Percentiles rank a stretch among this genome's conserved stretches.
Evolutionary conservation across 2,888 invertebrate genomes (phyloP).

Genomic region (Thymelicus sylvestris): DNA sequence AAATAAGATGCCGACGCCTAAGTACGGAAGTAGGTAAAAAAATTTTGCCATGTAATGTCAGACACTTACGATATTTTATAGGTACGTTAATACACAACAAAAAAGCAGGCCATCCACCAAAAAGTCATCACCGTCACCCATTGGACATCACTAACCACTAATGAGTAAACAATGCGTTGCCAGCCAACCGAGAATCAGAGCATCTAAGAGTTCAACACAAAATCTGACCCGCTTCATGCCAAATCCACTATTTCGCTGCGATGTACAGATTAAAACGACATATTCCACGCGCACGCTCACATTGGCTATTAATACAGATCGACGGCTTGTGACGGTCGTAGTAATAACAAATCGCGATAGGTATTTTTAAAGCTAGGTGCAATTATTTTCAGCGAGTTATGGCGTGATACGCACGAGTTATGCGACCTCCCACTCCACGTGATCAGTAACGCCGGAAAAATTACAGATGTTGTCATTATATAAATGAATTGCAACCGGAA

Average conservation of each 20-base stretch:
- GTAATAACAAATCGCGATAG: slow-evolving; percentile 8
- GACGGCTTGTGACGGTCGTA: slow-evolving; percentile 1
- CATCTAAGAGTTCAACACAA: too few relatives aligned
- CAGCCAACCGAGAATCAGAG: too few relatives aligned
- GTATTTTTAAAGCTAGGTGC: slow-evolving; percentile 15
- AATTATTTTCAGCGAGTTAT: slow-evolving; percentile 32
- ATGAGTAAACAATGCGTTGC: too few relatives aligned
- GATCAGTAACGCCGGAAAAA: slow-evolving; percentile 20
- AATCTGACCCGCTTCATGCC: neutral
- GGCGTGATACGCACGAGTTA: slow-evolving; percentile 16
- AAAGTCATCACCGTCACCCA: too few relatives aligned
- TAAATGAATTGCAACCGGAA: slow-evolving; percentile 3
- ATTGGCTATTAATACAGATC: slow-evolving; percentile 6
- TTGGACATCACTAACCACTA: too few relatives aligned
- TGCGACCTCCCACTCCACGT: slow-evolving; percentile 9
- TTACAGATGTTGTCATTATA: slow-evolving; percentile 5
- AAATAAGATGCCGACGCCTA: too few relatives aligned
- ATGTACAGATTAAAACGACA: neutral
- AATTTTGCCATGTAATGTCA: too few relatives aligned
- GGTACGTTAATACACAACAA: too few relatives aligned
- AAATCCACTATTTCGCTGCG: neutral
- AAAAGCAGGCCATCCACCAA: too few relatives aligned
- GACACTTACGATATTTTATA: too few relatives aligned
- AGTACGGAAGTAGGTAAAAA: too few relatives aligned
- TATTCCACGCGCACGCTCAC: neutral